These are phyloP conservation scores for Ictalurus furcatus DNA, from an alignment of 2,113 vertebrate genomes.

Conservation along the genomic window DNA sequence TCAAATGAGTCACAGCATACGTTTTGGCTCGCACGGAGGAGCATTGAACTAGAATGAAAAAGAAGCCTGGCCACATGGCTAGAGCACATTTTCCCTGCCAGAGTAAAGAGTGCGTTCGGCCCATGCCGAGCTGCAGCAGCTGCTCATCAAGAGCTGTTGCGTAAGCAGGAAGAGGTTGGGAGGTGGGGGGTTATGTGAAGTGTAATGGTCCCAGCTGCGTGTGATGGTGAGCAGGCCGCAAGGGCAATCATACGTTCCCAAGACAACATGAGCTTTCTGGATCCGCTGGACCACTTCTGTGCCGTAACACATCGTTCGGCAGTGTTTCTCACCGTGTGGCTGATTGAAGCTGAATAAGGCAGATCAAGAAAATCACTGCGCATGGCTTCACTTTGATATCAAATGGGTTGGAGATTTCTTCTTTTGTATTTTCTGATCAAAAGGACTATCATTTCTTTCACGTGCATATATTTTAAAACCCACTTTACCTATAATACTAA, in stretches of 20 bases:
- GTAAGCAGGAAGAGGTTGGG: conserved; percentile 39
- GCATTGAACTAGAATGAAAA: conserved; percentile 32
- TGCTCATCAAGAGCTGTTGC: conserved; percentile 51
- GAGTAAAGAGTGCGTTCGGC: conserved; percentile 34
- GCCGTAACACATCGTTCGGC: conserved; percentile 16
- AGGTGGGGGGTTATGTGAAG: conserved; percentile 19
- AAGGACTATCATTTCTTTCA: background rate
- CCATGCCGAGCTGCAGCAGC: conserved; percentile 35
- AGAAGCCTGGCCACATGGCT: conserved; percentile 24
- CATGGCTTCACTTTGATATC: background rate
- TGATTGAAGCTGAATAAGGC: conserved; percentile 10
- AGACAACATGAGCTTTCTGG: conserved; percentile 42
- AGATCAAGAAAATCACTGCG: conserved; percentile 13
- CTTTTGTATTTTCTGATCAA: background rate
- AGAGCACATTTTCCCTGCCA: conserved; percentile 33
- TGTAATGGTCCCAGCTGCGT: conserved; percentile 43
- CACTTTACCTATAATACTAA: background rate
- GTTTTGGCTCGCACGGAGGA: conserved; percentile 47
- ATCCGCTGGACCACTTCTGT: conserved; percentile 19
- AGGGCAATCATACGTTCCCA: conserved; percentile 25
- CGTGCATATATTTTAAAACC: no score
- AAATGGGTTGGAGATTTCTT: background rate
- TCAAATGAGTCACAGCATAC: conserved; percentile 62
- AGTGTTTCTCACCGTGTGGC: background rate
- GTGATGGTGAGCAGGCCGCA: conserved; percentile 31